Conservation (phyloP, 1,140 invertebrate species). For the Diabrotica undecimpunctata region DNA sequence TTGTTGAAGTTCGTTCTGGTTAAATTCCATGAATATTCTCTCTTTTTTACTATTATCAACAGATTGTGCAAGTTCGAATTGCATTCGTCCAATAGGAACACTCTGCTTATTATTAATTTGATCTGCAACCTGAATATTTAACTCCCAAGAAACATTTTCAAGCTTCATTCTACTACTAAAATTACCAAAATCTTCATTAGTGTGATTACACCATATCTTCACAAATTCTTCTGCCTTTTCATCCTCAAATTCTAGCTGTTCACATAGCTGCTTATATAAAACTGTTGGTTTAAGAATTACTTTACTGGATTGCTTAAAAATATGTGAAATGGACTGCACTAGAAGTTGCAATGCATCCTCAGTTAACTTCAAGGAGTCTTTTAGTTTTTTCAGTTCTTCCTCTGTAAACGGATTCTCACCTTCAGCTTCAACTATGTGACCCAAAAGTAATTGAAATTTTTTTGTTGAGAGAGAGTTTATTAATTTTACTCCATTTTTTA, state of each 20-base stretch:
- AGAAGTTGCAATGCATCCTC: slow-evolving; percentile 33
- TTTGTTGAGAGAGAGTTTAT: slow-evolving; percentile 35
- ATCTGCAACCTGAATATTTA: slow-evolving; percentile 38
- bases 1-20: slow-evolving; percentile 34
- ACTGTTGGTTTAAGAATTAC: slow-evolving; percentile 41
- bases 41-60: slow-evolving; percentile 28
- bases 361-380: slow-evolving; percentile 32
- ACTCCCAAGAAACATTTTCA: slow-evolving; percentile 37
- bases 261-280: slow-evolving; percentile 37
- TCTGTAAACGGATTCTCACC: slow-evolving; percentile 30
- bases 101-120: slow-evolving; percentile 27
- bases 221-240: slow-evolving; percentile 44
- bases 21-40: slow-evolving; percentile 34
- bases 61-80: slow-evolving; percentile 35
- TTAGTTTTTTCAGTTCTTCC: slow-evolving; percentile 34
- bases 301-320: slow-evolving; percentile 38
- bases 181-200: slow-evolving; percentile 37
- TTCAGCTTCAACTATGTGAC: slow-evolving; percentile 30
- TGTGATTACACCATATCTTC: slow-evolving; percentile 37
- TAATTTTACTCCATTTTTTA: slow-evolving; percentile 32
- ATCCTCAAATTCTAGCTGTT: slow-evolving; percentile 32
- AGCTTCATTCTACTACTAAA: slow-evolving; percentile 38
- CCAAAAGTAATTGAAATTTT: slow-evolving; percentile 32
- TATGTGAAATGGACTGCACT: slow-evolving; percentile 36
- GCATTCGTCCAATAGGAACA: slow-evolving; percentile 30